These are phyloP conservation scores for Petrocephalus microphthalmus DNA, from an alignment of 2,113 vertebrate species.

Conservation along the genomic window DNA sequence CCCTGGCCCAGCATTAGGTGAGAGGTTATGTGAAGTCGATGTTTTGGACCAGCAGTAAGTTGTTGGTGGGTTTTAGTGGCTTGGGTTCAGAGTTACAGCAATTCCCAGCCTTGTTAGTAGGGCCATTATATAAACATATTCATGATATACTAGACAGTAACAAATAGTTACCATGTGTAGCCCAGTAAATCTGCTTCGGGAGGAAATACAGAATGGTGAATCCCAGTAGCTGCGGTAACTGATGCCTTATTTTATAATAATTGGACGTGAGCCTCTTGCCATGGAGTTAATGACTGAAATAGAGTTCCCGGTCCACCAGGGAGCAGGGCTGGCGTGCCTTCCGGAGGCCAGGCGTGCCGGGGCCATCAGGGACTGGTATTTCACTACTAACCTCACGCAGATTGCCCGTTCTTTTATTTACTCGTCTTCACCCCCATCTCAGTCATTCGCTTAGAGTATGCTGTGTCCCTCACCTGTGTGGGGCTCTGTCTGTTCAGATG, in stretches of 20 bases:
- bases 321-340: not conserved
- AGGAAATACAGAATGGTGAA: not conserved
- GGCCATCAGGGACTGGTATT: not conserved
- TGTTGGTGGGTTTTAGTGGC: not conserved
- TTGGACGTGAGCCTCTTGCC: not conserved
- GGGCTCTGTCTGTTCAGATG: not conserved
- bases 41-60: not conserved
- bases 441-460: not conserved
- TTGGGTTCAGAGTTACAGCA: not conserved
- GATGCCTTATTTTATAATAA: not conserved
- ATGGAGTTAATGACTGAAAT: conserved; percentile 13
- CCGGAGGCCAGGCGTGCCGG: not conserved
- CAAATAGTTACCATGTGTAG: not conserved
- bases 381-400: not conserved
- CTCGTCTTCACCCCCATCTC: not conserved
- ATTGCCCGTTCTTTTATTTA: not conserved
- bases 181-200: not conserved
- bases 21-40: not conserved
- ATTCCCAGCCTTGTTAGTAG: not conserved
- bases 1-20: not conserved
- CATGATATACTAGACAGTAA: not conserved
- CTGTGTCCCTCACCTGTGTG: not conserved
- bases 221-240: not conserved
- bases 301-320: not conserved
- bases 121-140: not conserved